Evolutionary conservation across 2,888 invertebrate genomes (phyloP), one percentile per base, ranked within the genome.

Genomic region (Cylindroiulus punctatus): DNA sequence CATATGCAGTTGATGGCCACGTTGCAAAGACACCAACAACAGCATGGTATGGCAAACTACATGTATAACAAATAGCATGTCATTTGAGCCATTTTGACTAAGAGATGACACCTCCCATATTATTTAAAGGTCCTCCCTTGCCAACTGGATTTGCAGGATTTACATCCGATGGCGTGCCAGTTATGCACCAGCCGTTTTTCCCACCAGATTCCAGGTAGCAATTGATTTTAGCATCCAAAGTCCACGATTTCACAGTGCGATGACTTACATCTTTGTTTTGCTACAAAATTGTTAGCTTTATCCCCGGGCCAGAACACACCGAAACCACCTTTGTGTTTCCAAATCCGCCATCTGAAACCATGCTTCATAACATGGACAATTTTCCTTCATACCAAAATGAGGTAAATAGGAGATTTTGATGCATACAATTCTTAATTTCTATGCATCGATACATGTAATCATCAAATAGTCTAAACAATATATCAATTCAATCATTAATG

Each of bases 251-350:
- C n/a, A n/a, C n/a, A n/a, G n/a, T n/a, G n/a, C n/a, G n/a, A n/a
- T n/a, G n/a, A n/a, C n/a, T n/a, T n/a, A n/a, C n/a, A n/a, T n/a
- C n/a, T n/a, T n/a, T n/a, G 7, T 36, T 36, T 36, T 36, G 36
- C n/a, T n/a, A n/a, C n/a, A n/a, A n/a, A n/a, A n/a, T n/a, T n/a
- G n/a, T n/a, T 76, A 86, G 86, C 7, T 86, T 86, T 40, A n/a
- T 4, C 10, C 57, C 86, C 10, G 83, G 26, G 30, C 86, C 47
- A 42, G 83, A 32, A 47, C 81, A n/a, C 17, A 32, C 40, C 14
- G 86, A 86, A 52, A 86, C 86, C 14, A 86, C 86, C 17, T 86
- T 86, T 40, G 42, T 84, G 22, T 86, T 86, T 52, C 86, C 86
- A 0, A 81, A n/a, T 30, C 86, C 52, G 19, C 84, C 86, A 26